Conservation (phyloP, 2,113 vertebrate species). For the Nematolebias whitei region DNA sequence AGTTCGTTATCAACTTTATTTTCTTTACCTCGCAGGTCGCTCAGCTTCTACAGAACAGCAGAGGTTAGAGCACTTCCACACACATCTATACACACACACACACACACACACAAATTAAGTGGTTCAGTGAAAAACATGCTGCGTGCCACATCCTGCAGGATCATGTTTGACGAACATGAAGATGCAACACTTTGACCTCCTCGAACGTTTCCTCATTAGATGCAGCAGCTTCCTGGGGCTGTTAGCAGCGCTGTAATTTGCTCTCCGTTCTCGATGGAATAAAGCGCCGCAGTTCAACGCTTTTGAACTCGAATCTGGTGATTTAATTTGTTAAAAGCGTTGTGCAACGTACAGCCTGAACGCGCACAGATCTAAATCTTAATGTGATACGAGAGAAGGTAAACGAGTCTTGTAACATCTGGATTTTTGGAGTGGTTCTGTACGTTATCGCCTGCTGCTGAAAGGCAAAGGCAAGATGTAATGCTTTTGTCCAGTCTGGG, state of each 20-base stretch:
- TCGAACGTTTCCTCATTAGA: slow-evolving; percentile 1
- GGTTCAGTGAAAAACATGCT: slow-evolving; percentile 11
- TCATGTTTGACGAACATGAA: slow-evolving; percentile 19
- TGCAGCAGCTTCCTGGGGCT: neutral
- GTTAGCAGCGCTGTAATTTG: slow-evolving; percentile 1
- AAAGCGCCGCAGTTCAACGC: slow-evolving; percentile 7
- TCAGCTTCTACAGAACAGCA: slow-evolving; percentile 17
- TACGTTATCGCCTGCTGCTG: no score
- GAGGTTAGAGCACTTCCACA: slow-evolving; percentile 26
- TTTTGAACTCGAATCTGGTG: slow-evolving; percentile 8
- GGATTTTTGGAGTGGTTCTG: no score
- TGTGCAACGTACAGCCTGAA: neutral
- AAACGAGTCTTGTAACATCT: neutral
- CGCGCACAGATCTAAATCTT: neutral
- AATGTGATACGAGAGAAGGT: neutral
- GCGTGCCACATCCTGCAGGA: slow-evolving; percentile 11
- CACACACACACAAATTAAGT: slow-evolving; percentile 33
- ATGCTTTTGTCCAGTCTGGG: no score
- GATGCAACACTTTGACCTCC: slow-evolving; percentile 1
- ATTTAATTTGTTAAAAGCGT: slow-evolving; percentile 1
- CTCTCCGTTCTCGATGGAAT: slow-evolving; percentile 19
- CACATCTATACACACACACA: slow-evolving; percentile 10
- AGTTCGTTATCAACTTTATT: slow-evolving; percentile 33
- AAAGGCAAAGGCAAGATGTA: no score
- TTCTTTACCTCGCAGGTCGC: slow-evolving; percentile 21